Conservation (phyloP, 2,113 vertebrate species). For the Catharus minimus region DNA sequence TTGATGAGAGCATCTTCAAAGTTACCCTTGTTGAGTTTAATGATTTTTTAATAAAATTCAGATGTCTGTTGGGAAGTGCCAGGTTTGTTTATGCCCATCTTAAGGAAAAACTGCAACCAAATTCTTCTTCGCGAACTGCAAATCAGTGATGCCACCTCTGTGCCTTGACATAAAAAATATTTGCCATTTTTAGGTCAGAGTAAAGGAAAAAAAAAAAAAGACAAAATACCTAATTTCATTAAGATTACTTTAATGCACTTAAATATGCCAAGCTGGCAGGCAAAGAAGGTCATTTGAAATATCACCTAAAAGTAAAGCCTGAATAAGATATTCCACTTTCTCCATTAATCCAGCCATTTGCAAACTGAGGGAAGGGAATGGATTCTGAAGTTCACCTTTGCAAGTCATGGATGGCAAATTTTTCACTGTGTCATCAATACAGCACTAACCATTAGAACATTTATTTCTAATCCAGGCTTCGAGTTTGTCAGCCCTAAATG, state of each 20-base stretch:
- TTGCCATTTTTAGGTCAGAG: neutral
- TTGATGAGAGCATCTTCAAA: neutral
- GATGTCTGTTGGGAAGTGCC: rapidly evolving
- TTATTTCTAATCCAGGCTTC: neutral
- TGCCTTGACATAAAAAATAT: neutral
- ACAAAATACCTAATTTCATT: neutral
- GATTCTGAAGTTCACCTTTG: constrained; percentile 54
- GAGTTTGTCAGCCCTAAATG: neutral
- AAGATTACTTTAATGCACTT: neutral
- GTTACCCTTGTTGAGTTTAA: neutral
- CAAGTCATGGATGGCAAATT: constrained; percentile 39
- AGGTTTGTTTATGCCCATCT: neutral
- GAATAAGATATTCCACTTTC: neutral
- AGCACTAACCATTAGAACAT: neutral
- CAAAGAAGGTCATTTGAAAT: constrained; percentile 26
- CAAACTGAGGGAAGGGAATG: neutral
- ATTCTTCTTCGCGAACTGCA: neutral
- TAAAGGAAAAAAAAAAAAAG: neutral
- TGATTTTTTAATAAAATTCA: neutral
- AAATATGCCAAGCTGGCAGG: neutral
- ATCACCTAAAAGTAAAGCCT: neutral
- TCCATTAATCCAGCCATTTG: constrained; percentile 28
- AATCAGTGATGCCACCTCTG: neutral
- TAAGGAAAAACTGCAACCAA: neutral
- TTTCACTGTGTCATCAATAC: neutral